These are phyloP conservation scores for Fopius arisanus DNA, from an alignment of 1,140 invertebrate genomes.

Conservation along the genomic window DNA sequence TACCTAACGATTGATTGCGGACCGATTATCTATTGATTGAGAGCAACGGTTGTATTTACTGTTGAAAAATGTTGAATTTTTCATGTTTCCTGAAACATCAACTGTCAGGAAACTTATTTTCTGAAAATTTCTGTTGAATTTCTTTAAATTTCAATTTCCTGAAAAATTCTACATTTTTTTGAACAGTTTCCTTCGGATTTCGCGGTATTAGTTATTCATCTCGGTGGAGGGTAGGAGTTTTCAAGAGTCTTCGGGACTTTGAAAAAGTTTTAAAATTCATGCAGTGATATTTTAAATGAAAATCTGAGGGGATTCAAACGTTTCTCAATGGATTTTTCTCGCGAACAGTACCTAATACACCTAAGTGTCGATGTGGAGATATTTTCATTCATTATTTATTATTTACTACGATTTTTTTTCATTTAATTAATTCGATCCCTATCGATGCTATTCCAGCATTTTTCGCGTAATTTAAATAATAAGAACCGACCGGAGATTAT, in stretches of 20 bases:
- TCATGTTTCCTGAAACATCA: no score
- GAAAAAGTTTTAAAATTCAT: background rate
- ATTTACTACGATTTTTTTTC: conserved; percentile 23
- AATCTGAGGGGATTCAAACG: no score
- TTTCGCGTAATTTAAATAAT: background rate
- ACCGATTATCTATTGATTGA: conserved; percentile 15
- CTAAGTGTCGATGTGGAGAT: conserved; percentile 35
- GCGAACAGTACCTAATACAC: conserved; percentile 28
- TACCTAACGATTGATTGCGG: conserved; percentile 18
- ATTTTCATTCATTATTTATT: conserved; percentile 55
- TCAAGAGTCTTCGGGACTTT: background rate
- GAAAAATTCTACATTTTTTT: no score
- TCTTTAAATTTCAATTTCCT: no score
- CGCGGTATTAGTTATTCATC: background rate
- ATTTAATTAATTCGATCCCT: background rate
- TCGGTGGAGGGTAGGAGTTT: background rate
- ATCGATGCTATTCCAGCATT: background rate
- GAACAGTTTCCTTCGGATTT: no score
- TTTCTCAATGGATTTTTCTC: background rate
- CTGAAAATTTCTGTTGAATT: no score
- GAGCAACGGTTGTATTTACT: background rate
- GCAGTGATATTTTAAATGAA: no score
- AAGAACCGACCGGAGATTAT: no score
- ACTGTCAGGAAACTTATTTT: no score
- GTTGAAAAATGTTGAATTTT: no score